Evolutionary conservation across 2,797 vertebrate species (phyloP).

Genomic region (Simalia tracyae): DNA sequence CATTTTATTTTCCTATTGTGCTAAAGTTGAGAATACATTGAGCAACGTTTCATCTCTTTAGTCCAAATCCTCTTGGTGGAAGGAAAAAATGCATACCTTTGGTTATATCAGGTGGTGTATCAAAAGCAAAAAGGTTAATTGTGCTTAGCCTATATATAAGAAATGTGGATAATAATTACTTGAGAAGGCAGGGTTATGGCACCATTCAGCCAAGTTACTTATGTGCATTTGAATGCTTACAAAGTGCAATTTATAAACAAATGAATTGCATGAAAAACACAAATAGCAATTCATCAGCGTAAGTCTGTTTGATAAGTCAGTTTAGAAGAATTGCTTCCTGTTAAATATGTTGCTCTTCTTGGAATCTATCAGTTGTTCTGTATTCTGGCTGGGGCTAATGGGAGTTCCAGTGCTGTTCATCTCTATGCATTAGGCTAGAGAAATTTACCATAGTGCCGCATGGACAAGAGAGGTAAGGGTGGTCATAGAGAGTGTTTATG

Average conservation of each 20-base stretch:
- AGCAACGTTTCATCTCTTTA: neutral
- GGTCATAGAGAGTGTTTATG: neutral
- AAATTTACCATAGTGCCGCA: neutral
- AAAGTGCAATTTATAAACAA: constrained; percentile 3
- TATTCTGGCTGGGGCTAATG: neutral
- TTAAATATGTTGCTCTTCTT: neutral
- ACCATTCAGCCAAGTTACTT: neutral
- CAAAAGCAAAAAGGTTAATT: neutral
- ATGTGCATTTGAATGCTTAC: neutral
- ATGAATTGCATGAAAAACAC: neutral
- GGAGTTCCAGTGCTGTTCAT: neutral
- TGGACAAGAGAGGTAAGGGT: neutral
- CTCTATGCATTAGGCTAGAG: neutral
- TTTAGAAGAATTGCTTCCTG: neutral
- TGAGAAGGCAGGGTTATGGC: neutral
- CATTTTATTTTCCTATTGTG: neutral
- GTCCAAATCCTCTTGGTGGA: neutral
- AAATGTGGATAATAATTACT: neutral
- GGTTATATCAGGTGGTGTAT: neutral
- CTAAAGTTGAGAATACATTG: neutral
- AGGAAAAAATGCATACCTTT: neutral
- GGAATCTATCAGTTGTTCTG: neutral
- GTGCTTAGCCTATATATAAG: neutral
- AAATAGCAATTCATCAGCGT: neutral
- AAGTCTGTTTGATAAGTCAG: neutral